Conservation (phyloP, 2,888 invertebrate genomes). For the Synergus umbraculus region DNA sequence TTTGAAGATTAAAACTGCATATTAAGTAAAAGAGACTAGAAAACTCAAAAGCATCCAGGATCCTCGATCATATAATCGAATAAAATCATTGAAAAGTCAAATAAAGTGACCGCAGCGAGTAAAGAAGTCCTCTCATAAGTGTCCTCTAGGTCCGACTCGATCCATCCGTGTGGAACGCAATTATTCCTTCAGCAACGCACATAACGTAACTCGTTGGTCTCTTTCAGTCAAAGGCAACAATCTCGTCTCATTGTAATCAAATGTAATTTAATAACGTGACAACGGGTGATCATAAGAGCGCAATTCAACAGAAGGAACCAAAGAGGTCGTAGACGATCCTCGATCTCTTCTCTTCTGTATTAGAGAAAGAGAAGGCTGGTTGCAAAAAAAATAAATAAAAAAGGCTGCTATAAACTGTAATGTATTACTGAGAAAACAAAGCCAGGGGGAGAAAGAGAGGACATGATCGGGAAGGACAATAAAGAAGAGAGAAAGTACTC, state of each 20-base stretch:
- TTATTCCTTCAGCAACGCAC: too few relatives aligned
- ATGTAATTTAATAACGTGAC: slow-evolving; percentile 69
- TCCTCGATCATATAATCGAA: too few relatives aligned
- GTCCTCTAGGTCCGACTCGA: too few relatives aligned
- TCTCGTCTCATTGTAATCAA: slow-evolving; percentile 65
- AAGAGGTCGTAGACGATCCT: slow-evolving; percentile 29
- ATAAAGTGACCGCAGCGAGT: too few relatives aligned
- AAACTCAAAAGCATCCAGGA: too few relatives aligned
- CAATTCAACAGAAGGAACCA: slow-evolving; percentile 53
- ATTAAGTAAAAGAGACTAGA: too few relatives aligned
- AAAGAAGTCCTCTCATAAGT: too few relatives aligned
- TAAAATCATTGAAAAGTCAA: too few relatives aligned
- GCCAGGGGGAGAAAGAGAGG: slow-evolving; percentile 43
- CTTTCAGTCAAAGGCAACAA: slow-evolving; percentile 54
- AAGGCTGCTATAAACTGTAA: neutral
- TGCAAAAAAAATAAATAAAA: slow-evolving; percentile 18
- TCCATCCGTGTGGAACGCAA: too few relatives aligned
- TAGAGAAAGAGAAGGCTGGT: slow-evolving; percentile 38
- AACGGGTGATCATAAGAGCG: slow-evolving; percentile 60
- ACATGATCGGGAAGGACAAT: slow-evolving; percentile 42
- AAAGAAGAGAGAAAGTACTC: slow-evolving; percentile 24
- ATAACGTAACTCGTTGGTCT: slow-evolving; percentile 25
- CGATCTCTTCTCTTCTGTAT: slow-evolving; percentile 29
- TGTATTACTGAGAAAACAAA: slow-evolving; percentile 26
- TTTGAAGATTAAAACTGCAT: too few relatives aligned